phyloP scores from a whole-genome alignment of 1,140 invertebrate species.

The Dendrolimus kikuchii region DNA sequence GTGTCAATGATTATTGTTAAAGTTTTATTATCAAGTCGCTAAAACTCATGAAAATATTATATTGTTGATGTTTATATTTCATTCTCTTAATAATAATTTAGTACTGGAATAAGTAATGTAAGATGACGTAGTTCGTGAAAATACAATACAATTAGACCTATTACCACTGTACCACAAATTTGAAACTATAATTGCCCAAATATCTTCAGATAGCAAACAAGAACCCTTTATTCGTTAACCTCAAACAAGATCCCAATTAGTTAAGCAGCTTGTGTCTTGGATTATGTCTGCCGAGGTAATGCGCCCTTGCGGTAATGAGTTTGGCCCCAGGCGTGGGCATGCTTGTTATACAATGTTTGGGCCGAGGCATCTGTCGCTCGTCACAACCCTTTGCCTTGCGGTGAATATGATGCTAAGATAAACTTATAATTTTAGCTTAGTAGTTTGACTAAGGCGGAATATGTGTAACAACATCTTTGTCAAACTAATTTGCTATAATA shows the following conservation, averaged over 20 bases:
- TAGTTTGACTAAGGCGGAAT: no score
- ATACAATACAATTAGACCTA: not conserved
- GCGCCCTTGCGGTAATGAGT: constrained; percentile 42
- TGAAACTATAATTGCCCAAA: constrained; percentile 1
- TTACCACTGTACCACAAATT: constrained; percentile 1
- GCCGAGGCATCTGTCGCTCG: constrained; percentile 36
- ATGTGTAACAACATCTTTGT: no score
- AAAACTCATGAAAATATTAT: no score
- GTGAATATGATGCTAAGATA: constrained; percentile 7
- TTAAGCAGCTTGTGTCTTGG: constrained; percentile 13
- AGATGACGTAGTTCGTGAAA: no score
- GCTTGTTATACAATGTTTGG: constrained; percentile 28
- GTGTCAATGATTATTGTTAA: no score
- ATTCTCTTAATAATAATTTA: no score
- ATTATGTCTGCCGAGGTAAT: constrained; percentile 28
- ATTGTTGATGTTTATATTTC: no score
- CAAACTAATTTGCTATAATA: no score
- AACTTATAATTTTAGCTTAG: no score
- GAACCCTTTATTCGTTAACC: constrained; percentile 25
- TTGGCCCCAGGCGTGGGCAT: constrained; percentile 40
- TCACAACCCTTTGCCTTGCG: constrained; percentile 36
- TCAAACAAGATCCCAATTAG: constrained; percentile 49
- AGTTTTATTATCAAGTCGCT: no score
- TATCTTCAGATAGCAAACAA: constrained; percentile 9
- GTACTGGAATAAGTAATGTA: no score